Evolutionary conservation across 1,140 invertebrate genomes (phyloP), one percentile per base, ranked within the genome.

Genomic region (Drosophila malerkotliana): DNA sequence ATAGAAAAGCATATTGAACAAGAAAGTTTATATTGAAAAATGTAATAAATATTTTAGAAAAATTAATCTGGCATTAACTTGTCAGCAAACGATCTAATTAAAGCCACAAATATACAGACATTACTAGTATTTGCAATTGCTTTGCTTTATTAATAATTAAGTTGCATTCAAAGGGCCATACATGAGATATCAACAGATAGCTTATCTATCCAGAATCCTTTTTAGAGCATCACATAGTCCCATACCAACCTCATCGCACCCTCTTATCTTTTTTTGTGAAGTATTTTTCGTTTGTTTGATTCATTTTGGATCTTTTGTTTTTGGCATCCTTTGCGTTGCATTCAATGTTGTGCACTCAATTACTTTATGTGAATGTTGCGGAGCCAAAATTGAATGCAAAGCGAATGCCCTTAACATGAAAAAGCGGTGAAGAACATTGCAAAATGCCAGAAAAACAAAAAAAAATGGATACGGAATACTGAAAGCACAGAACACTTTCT

Each of bases 291-390:
- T 56, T 54, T 79, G 51, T 58, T 57, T 67, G 63, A 67, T 67
- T 67, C 60, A 48, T 67, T 51, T 77, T 62, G 56, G 24, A 37
- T 41, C 61, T 60, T 44, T 48, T 80, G 72, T 72, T 72, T 74
- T 63, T 60, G 26, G 26, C 32, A 12, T 68, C 51, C 44, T 69
- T 49, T 69, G 47, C 45, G 52, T 14, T 66, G 62, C 63, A 82
- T 79, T 83, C 77, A 81, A 77, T 80, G 79, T 68, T 67, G 53
- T 80, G 77, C 80, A 84, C 81, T 84, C 81, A 84, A 84, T 84
- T 84, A 77, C 66, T 72, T 75, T 62, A 73, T 77, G 63, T 75
- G 74, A 75, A 72, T 72, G 74, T 75, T 63, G 60, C 59, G 60
- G 73, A 77, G 49, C 58, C 52, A 66, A 77, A 84, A 87, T 77